Evolutionary conservation across 2,888 invertebrate genomes (phyloP).

Genomic region (Anoplius nigerrimus): DNA sequence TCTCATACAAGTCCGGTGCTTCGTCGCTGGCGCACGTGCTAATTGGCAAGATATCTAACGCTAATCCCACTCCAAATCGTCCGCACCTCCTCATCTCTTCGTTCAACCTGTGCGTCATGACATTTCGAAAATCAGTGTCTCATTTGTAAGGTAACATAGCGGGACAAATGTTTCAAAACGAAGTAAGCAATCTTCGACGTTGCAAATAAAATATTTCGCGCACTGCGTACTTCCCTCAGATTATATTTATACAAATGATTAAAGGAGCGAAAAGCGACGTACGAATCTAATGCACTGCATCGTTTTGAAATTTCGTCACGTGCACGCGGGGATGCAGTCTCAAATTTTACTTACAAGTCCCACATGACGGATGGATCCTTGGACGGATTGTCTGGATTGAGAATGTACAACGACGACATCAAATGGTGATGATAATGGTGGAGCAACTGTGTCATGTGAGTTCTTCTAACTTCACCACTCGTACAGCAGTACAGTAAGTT

Average conservation of each 20-base stretch:
- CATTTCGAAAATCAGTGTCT: no score
- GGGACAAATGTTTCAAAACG: neutral
- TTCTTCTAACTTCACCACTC: conserved; percentile 79
- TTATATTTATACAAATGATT: neutral
- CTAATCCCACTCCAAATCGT: conserved; percentile 82
- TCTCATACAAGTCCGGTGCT: conserved; percentile 82
- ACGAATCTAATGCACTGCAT: neutral
- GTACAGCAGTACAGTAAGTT: conserved; percentile 83
- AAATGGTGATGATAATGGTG: conserved; percentile 80
- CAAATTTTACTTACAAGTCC: conserved; percentile 76
- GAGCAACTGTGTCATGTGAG: conserved; percentile 78
- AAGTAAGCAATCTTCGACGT: neutral
- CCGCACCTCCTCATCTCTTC: conserved; percentile 81
- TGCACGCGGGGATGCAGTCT: neutral
- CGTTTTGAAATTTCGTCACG: no score
- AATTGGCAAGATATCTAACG: conserved; percentile 84
- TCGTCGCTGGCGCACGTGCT: conserved; percentile 83
- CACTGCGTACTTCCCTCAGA: neutral
- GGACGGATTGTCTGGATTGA: conserved; percentile 76
- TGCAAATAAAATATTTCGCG: neutral
- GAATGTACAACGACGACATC: conserved; percentile 77
- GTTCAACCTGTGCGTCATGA: conserved; percentile 76
- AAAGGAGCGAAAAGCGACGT: neutral
- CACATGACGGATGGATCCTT: conserved; percentile 76
- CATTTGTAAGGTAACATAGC: no score